These are phyloP conservation scores for Leptarthrus brevirostris DNA, from an alignment of 2,888 invertebrate genomes.

Conservation along the genomic window DNA sequence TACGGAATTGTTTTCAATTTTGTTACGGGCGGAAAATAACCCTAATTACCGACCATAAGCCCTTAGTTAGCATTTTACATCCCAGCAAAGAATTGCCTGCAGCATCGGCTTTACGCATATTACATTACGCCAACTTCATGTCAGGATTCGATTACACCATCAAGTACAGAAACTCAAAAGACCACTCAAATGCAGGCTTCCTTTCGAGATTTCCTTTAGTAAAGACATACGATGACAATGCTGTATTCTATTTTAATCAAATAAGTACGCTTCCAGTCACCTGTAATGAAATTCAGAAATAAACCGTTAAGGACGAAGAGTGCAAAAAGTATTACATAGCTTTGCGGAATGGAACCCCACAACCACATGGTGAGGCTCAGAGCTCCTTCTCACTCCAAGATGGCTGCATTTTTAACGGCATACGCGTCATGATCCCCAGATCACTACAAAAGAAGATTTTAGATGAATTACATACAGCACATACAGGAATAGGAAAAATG, in stretches of 20 bases:
- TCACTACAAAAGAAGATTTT: slow-evolving; percentile 50
- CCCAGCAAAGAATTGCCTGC: slow-evolving; percentile 52
- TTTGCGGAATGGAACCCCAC: background rate
- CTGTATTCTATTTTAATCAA: background rate
- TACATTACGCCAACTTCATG: slow-evolving; percentile 52
- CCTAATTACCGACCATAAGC: slow-evolving; percentile 52
- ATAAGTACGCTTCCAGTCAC: background rate
- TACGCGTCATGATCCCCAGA: slow-evolving; percentile 54
- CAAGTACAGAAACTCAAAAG: slow-evolving; percentile 50
- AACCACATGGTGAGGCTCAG: background rate
- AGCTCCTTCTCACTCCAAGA: background rate
- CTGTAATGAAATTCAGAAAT: background rate
- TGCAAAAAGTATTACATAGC: background rate
- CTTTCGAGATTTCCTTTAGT: background rate
- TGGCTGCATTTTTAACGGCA: slow-evolving; percentile 50
- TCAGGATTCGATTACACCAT: slow-evolving; percentile 54
- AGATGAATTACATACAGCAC: slow-evolving; percentile 55
- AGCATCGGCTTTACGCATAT: slow-evolving; percentile 52
- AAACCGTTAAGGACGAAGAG: background rate
- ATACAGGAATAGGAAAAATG: slow-evolving; percentile 59
- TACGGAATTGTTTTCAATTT: slow-evolving; percentile 51
- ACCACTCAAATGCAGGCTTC: background rate
- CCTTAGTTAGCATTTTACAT: slow-evolving; percentile 50
- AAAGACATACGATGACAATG: background rate
- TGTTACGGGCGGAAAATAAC: slow-evolving; percentile 52